Evolutionary conservation across 2,113 vertebrate genomes (phyloP).

Genomic region (Chlamydotis undulata): DNA sequence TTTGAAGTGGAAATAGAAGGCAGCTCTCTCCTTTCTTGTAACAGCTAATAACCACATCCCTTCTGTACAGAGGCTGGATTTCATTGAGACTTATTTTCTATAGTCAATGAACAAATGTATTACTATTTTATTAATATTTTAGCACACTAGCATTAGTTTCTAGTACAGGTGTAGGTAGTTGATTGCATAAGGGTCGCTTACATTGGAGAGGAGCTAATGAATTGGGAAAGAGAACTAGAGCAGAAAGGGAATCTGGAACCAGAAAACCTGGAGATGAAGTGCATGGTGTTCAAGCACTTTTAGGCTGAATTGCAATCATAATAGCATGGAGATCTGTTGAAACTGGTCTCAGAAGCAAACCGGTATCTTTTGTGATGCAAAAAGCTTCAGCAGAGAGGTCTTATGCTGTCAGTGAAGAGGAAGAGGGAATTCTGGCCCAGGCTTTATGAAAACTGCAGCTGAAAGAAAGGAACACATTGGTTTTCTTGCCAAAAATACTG

Average conservation of each 20-base stretch:
- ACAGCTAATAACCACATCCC: neutral
- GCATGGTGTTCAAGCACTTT: neutral
- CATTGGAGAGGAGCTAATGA: neutral
- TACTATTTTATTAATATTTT: neutral
- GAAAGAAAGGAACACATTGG: slow-evolving; percentile 2
- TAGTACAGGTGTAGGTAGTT: neutral
- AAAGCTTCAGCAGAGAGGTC: neutral
- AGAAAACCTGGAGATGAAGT: neutral
- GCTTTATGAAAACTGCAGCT: neutral
- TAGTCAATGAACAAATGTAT: neutral
- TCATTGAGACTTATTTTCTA: neutral
- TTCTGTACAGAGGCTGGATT: slow-evolving; percentile 9
- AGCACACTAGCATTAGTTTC: neutral
- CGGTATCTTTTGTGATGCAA: neutral
- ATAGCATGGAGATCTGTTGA: neutral
- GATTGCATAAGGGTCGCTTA: neutral
- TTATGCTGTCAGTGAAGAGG: neutral
- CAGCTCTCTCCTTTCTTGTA: neutral
- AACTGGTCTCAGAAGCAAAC: neutral
- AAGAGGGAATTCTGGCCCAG: neutral
- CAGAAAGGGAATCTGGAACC: neutral
- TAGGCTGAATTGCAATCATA: neutral
- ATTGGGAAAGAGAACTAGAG: neutral
- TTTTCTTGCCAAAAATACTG: slow-evolving; percentile 39
- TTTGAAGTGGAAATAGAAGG: slow-evolving; percentile 34